Percentiles rank a stretch among this genome's conserved stretches.
phyloP scores from a whole-genome alignment of 2,888 invertebrate genomes.

The Apodemia zela region DNA sequence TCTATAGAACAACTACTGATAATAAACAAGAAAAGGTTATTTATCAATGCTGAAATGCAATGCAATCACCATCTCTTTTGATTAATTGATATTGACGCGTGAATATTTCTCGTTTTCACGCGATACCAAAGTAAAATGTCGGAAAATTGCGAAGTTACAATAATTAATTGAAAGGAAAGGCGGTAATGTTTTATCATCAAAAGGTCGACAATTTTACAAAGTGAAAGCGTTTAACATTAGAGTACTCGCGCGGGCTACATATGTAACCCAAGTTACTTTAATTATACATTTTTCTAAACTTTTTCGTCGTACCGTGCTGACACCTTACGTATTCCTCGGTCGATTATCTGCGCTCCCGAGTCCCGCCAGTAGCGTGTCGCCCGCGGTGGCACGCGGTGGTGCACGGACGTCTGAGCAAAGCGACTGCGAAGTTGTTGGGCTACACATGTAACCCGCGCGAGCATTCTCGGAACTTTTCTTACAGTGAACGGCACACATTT shows the following conservation, averaged over 20 bases:
- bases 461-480: no score
- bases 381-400: no score
- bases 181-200: slow-evolving; percentile 8
- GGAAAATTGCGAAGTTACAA: not conserved
- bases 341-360: no score
- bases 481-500: no score
- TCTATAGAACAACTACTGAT: no score
- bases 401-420: not conserved
- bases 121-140: not conserved
- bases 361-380: no score
- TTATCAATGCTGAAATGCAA: not conserved
- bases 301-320: no score
- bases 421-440: not conserved
- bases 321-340: no score
- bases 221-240: not conserved
- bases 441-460: not conserved
- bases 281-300: no score
- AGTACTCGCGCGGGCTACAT: no score
- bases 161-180: slow-evolving; percentile 1
- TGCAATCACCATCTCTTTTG: not conserved
- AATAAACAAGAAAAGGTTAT: not conserved
- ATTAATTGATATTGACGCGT: not conserved
- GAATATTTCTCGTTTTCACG: not conserved
- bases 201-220: slow-evolving; percentile 11
- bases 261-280: no score